Base-by-base conservation (phyloP, 2,888 invertebrate genomes). In the Lamellibrachia satsuma region DNA sequence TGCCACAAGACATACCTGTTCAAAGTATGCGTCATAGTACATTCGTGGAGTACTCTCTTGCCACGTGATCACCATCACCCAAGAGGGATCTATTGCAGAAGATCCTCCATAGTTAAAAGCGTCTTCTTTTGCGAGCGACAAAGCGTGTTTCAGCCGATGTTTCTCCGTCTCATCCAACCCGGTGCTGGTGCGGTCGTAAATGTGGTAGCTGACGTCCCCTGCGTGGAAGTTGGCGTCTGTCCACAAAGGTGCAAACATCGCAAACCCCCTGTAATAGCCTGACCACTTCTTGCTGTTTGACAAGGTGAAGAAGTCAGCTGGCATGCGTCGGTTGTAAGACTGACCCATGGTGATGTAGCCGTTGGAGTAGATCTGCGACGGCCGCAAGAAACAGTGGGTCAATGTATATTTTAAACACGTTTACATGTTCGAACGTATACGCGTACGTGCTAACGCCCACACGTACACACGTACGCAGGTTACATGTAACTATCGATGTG, bases 21-120 rank as follows among this genome's bases (percentile, higher is more conserved):
- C 92, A 22, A 91, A n/a, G 55, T 52, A 52, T 9, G 39, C 4
- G 7, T 92, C 27, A 52, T 90, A 92, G 52, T 52, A 52, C 52
- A 90, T 52, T 39, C 90, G n/a, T 27, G 92, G 92, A 11, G 15
- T 27, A 15, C 39, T 92, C 8, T 91, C 52, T 52, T 90, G 52
- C 92, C 92, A 92, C n/a, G 92, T 92, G 52, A 92, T 39, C 39
- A 92, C 90, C 39, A 92, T 90, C 11, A 52, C 92, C 52, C 52
- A 52, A 39, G 92, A 52, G 15, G 90, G 52, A 9, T 75, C 75
- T 15, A 75, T 75, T 15, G 75, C 75, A n/a, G n/a, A 6, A 22
- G 75, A 75, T n/a, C 75, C 75, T 22, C 75, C 75, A n/a, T 75
- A 75, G 75, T 75, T 75, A n/a, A 75, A 15, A 6, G 75, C 75